A percentile compares a stretch with the other conserved stretches of the same genome.
Conservation (phyloP, 2,797 vertebrate genomes). For the Carduelis carduelis region DNA sequence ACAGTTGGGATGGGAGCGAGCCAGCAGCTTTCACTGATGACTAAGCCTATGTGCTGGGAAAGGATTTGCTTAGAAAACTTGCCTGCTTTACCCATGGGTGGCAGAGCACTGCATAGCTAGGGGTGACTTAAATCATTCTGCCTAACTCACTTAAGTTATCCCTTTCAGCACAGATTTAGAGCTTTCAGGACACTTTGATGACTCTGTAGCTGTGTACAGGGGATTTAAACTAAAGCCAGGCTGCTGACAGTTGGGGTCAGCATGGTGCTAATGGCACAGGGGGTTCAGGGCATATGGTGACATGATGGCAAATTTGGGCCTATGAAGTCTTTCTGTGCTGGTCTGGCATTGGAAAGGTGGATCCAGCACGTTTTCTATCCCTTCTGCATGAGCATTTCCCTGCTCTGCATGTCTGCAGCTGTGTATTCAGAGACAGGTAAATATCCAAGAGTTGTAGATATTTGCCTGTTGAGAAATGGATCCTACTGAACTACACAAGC, state of each 20-base stretch:
- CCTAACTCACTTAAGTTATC: background rate
- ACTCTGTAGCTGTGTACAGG: background rate
- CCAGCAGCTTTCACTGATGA: conserved; percentile 51
- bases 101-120: conserved; percentile 17
- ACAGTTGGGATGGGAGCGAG: conserved; percentile 46
- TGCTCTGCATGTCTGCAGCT: background rate
- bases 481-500: background rate
- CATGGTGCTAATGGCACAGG: accelerated
- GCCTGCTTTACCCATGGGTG: conserved; percentile 36
- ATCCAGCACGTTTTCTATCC: background rate
- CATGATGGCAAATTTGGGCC: accelerated
- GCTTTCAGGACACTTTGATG: background rate
- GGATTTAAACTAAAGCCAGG: background rate
- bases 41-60: conserved; percentile 14
- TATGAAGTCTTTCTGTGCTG: background rate
- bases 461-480: background rate
- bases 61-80: conserved; percentile 43
- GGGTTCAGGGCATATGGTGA: accelerated
- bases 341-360: background rate
- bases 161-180: background rate
- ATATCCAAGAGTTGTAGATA: background rate
- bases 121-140: conserved; percentile 19
- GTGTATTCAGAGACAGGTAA: background rate
- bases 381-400: background rate
- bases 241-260: background rate